Evolutionary conservation across 2,113 vertebrate genomes (phyloP), one percentile per base, ranked within the genome.

Genomic region (Pterocles gutturalis): DNA sequence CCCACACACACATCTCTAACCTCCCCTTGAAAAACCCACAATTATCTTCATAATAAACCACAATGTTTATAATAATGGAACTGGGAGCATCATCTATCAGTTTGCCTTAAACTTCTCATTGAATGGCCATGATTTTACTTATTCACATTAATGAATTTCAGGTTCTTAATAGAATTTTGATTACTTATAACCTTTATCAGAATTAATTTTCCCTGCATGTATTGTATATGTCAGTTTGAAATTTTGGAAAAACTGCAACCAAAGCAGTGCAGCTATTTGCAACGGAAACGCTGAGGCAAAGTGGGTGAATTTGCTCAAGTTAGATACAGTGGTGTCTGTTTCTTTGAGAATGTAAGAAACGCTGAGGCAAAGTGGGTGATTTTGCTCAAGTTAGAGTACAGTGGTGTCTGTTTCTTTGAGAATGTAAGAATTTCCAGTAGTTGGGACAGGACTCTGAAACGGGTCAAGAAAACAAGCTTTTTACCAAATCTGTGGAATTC

Each of bases 1-100:
- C 94, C 90, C 92, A 90, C 92, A 86, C 93, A 64, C 43, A 33
- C 71, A 71, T 92, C 92, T 97, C 90, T 86, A 89, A 92, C 83
- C 96, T 92, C 69, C 81, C 57, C 76, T 87, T 90, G 73, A 95
- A 90, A 90, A 97, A 94, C 94, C 95, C 81, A 92, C 89, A 97
- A 93, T 96, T 96, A 93, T 89, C 91, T 89, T 80, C 53, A 76
- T 92, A 89, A 94, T 82, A 91, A 96, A 89, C 60, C 70, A 45
- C 90, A 67, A 33, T 92, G 83, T 94, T 95, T 94, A 64, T 96
- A 93, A 95, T 85, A 91, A 91, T 72, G 87, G 77, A 94, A 33
- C 61, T 89, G 10, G 69, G 86, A 93, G 76, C 90, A 95, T 87
- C 91, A 79, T 71, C 80, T 92, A 89, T 84, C 86, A 76, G 77